A percentile compares a stretch with the other conserved stretches of the same genome.
Evolutionary conservation across 2,888 invertebrate genomes (phyloP).

Genomic region (Lasioglossum lativentre): DNA sequence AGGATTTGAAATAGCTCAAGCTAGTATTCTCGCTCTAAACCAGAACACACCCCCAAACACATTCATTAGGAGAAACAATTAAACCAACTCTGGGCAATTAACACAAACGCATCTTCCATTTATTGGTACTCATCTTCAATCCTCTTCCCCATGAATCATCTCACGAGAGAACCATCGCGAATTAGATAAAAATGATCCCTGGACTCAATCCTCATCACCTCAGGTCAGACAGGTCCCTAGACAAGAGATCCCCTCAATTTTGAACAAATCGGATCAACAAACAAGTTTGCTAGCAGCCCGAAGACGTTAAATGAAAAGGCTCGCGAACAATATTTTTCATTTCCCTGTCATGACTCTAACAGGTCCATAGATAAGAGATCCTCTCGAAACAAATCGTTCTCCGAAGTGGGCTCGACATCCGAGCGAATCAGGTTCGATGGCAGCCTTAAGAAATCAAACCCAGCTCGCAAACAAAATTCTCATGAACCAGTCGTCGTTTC

Average conservation of each 20-base stretch:
- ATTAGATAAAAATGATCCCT: no score
- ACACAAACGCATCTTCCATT: constrained; percentile 33
- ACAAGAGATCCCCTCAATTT: neutral
- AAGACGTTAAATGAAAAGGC: no score
- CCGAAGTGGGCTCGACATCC: neutral
- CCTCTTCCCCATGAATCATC: neutral
- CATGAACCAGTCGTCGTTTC: neutral
- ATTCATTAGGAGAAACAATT: neutral
- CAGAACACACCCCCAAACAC: neutral
- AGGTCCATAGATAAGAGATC: no score
- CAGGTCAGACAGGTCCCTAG: neutral
- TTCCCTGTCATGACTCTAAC: no score
- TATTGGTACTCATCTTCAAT: neutral
- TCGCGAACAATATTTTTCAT: no score
- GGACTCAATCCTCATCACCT: no score
- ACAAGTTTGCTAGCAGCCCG: no score
- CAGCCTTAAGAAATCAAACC: neutral
- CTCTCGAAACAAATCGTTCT: constrained; percentile 8
- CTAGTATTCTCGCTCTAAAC: neutral
- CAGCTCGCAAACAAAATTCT: neutral
- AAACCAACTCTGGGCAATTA: neutral
- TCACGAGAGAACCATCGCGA: neutral
- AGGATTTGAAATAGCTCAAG: no score
- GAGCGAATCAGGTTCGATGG: neutral
- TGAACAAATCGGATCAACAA: no score